phyloP scores from a whole-genome alignment of 2,797 vertebrate species.

The Notolabrus celidotus region DNA sequence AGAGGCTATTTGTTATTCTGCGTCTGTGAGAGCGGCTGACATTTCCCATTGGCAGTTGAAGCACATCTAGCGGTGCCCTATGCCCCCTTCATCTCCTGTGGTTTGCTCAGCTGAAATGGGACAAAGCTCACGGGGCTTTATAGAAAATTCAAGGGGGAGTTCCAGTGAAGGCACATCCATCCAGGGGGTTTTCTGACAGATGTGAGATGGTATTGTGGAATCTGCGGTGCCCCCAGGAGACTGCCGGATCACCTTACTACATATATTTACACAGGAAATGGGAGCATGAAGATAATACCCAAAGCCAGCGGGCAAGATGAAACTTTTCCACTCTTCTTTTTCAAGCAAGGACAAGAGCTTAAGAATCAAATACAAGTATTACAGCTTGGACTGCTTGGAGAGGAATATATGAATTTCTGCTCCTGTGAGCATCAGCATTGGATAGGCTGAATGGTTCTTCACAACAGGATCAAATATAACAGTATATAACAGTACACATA shows the following conservation, averaged over 20 bases:
- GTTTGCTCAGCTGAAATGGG: slow-evolving; percentile 74
- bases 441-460: slow-evolving; percentile 1
- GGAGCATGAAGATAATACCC: slow-evolving; percentile 41
- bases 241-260: slow-evolving; percentile 55
- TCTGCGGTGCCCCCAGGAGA: slow-evolving; percentile 13
- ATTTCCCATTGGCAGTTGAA: slow-evolving; percentile 72
- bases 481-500: no score
- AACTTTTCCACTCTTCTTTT: slow-evolving; percentile 8
- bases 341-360: slow-evolving; percentile 5
- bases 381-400: neutral
- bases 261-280: slow-evolving; percentile 53
- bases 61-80: slow-evolving; percentile 66
- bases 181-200: slow-evolving; percentile 47
- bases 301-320: slow-evolving; percentile 33
- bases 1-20: slow-evolving; percentile 76
- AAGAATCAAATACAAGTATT: slow-evolving; percentile 11
- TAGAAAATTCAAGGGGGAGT: slow-evolving; percentile 61
- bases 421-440: neutral
- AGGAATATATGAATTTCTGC: slow-evolving; percentile 21
- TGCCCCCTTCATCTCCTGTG: slow-evolving; percentile 70
- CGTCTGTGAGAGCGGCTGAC: slow-evolving; percentile 65
- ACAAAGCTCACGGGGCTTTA: slow-evolving; percentile 55
- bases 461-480: no score
- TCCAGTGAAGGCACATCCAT: slow-evolving; percentile 10
- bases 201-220: neutral